Conservation (phyloP, 2,113 vertebrate genomes). For the Amphiprion percula region DNA sequence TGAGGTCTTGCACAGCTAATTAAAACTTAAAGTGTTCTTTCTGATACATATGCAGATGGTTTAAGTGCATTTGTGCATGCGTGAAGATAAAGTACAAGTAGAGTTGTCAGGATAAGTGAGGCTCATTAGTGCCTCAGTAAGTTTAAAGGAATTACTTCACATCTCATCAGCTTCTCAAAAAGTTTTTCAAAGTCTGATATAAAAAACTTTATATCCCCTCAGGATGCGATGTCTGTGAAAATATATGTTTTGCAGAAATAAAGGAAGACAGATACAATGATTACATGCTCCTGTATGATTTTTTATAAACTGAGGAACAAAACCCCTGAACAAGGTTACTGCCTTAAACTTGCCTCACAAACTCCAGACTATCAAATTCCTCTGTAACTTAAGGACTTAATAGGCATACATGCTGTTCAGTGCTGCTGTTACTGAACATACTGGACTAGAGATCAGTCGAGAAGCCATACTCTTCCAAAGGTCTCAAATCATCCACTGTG, state of each 20-base stretch:
- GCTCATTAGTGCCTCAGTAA: constrained; percentile 21
- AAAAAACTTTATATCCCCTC: background rate
- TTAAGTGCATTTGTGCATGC: background rate
- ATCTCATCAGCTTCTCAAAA: constrained; percentile 13
- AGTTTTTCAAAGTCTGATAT: background rate
- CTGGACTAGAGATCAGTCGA: background rate
- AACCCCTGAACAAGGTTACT: background rate
- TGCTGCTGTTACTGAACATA: background rate
- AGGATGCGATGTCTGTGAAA: background rate
- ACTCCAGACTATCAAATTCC: background rate
- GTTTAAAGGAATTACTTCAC: background rate
- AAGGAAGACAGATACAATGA: no score
- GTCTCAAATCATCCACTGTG: background rate
- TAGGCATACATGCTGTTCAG: background rate
- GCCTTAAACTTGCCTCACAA: background rate
- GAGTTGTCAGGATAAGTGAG: constrained; percentile 9
- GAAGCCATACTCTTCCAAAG: background rate
- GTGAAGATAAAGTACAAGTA: background rate
- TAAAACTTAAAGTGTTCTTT: background rate
- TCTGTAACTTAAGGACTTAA: no score
- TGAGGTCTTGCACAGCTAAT: background rate
- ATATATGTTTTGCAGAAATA: no score
- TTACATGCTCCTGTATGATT: no score
- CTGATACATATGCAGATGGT: background rate
- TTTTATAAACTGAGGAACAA: background rate